phyloP scores from a whole-genome alignment of 2,888 invertebrate species.

The Oscheius onirici region DNA sequence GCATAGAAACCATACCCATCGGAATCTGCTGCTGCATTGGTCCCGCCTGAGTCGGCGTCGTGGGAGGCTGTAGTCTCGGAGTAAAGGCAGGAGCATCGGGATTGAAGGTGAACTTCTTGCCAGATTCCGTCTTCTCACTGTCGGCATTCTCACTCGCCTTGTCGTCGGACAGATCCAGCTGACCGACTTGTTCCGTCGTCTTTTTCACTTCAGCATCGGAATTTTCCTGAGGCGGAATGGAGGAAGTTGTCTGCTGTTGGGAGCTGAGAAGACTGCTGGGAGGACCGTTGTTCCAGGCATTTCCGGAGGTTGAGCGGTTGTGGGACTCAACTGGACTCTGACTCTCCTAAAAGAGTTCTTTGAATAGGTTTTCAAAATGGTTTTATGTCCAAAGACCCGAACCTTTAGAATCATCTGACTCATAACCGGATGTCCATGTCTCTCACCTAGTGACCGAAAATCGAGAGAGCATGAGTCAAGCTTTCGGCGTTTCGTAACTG shows the following conservation, averaged over 20 bases:
- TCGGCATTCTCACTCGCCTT: constrained; percentile 9
- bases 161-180: constrained; percentile 9
- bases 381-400: too few relatives aligned
- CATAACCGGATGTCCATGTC: too few relatives aligned
- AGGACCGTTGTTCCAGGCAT: constrained; percentile 52
- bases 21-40: constrained; percentile 21
- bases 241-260: constrained; percentile 4
- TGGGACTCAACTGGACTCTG: not conserved
- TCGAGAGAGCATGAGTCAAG: too few relatives aligned
- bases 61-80: constrained; percentile 45
- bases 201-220: constrained; percentile 5
- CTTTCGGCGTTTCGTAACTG: too few relatives aligned
- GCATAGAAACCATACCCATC: constrained; percentile 14
- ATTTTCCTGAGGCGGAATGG: not conserved
- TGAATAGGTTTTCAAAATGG: not conserved
- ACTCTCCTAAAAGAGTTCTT: not conserved
- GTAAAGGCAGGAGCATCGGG: constrained; percentile 58
- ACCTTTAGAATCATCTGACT: too few relatives aligned
- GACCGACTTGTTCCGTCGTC: not conserved
- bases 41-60: constrained; percentile 34
- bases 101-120: constrained; percentile 54
- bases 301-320: constrained; percentile 26
- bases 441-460: too few relatives aligned
- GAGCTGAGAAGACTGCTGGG: constrained; percentile 35
- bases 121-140: not conserved